Conservation (phyloP, 2,888 invertebrate species). For the Zootermopsis nevadensis region DNA sequence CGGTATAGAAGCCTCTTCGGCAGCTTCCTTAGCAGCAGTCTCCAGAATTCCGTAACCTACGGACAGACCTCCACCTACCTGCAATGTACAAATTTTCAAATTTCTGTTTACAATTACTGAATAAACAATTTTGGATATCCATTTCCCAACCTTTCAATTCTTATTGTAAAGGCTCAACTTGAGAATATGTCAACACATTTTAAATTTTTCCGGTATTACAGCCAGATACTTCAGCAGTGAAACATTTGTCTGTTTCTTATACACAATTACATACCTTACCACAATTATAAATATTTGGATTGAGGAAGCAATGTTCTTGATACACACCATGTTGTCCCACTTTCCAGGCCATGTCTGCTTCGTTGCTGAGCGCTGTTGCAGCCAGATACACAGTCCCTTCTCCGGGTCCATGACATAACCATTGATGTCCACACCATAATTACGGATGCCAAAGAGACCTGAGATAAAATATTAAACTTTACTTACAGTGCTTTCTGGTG, state of each 20-base stretch:
- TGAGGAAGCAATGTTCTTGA: background rate
- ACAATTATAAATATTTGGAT: too few species aligned
- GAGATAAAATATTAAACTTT: background rate
- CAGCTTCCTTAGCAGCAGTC: conserved; percentile 93
- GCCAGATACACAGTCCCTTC: conserved; percentile 90
- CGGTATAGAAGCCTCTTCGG: conserved; percentile 93
- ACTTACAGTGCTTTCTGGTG: background rate
- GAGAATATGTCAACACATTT: too few species aligned
- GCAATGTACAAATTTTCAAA: conserved; percentile 15
- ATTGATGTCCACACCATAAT: conserved; percentile 95
- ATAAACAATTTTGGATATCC: too few species aligned
- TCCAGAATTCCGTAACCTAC: conserved; percentile 89
- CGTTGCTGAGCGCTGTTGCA: conserved; percentile 89
- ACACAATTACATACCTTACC: too few species aligned
- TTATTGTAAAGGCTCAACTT: background rate
- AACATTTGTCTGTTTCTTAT: too few species aligned
- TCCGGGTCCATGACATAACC: conserved; percentile 89
- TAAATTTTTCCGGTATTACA: too few species aligned
- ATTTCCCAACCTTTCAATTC: background rate
- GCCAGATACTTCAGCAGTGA: too few species aligned
- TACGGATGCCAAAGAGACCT: conserved; percentile 90
- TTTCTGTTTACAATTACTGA: background rate
- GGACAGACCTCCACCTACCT: conserved; percentile 88
- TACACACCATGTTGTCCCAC: conserved; percentile 88
- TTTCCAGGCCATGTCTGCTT: conserved; percentile 97